Evolutionary conservation across 2,888 invertebrate genomes (phyloP), one percentile per base, ranked within the genome.

Genomic region (Acholoe squamosa): DNA sequence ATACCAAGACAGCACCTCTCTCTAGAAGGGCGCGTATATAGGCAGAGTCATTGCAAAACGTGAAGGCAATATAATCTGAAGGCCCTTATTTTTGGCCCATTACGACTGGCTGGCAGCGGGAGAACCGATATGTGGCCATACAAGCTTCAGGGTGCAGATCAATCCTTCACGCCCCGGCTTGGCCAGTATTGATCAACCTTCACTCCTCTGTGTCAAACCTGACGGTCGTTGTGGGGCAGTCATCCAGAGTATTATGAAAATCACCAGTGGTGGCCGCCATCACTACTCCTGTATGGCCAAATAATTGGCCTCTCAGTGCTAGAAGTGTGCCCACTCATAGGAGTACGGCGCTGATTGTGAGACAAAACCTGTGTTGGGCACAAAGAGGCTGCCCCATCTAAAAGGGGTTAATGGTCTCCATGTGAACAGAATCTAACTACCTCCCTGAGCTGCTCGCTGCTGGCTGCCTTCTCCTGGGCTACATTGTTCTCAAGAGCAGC

Each of bases 351-450:
- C 12, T 14, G 19, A 3, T 28, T 25, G 71, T 71, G 16, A 71
- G 71, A 71, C 71, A 71, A 71, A 71, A 71, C 19, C 71, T 28
- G 71, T 71, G 71, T 71, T 71, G 19, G 71, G 28, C 28, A 25
- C 14, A 14, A 28, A 14, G 7, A 71, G 0, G 31, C 14, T 71
- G 71, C 71, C 71, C 31, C 71, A 25, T 25, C 71, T 28, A 71
- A 71, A 71, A 71, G 71, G 71, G 71, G 71, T 71, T 71, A 71
- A 71, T 71, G 71, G 71, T 71, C 71, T 28, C 31, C n/a, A 71
- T 71, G 71, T 71, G 71, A 71, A 28, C 71, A 71, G 31, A 71
- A 28, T 71, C 71, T 28, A 71, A 71, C 61, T n/a, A 61, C 22
- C 61, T 7, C 61, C 3, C 61, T n/a, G 31, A 71, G 71, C 28